These are phyloP conservation scores for Saccopteryx leptura DNA, from an alignment of 2,113 vertebrate genomes.

Conservation along the genomic window DNA sequence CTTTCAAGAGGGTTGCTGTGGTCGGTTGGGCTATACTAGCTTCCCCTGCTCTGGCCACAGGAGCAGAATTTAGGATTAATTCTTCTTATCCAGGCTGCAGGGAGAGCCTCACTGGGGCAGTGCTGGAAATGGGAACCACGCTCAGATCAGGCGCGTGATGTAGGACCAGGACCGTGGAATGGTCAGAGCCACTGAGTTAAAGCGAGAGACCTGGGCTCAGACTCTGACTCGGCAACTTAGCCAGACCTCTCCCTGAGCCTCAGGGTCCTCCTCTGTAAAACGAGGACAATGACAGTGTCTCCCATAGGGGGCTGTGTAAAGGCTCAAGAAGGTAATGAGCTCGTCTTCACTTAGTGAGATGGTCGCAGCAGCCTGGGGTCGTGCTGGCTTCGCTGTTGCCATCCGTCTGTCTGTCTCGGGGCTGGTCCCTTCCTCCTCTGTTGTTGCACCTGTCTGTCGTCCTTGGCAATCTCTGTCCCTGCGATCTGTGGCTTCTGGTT, in stretches of 20 bases:
- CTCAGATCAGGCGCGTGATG: not conserved
- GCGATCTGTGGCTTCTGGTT: not conserved
- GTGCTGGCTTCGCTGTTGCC: not conserved
- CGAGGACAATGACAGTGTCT: not conserved
- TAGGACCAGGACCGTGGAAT: not conserved
- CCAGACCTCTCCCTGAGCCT: not conserved
- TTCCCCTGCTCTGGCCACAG: not conserved
- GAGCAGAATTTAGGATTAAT: not conserved
- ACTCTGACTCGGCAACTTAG: not conserved
- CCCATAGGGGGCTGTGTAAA: accelerated
- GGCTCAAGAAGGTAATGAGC: no score
- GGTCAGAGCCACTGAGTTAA: not conserved
- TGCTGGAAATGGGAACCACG: not conserved
- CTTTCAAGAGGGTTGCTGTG: slow-evolving; percentile 1
- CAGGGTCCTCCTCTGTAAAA: not conserved
- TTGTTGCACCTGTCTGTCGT: not conserved
- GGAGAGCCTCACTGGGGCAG: not conserved
- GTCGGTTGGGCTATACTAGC: not conserved
- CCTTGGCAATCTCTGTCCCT: not conserved
- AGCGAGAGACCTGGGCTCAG: not conserved
- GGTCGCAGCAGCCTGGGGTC: accelerated
- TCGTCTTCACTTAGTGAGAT: accelerated
- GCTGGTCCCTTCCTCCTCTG: not conserved
- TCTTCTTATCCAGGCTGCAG: not conserved
- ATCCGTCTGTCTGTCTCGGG: not conserved